A percentile compares a stretch with the other conserved stretches of the same genome.
Conservation (phyloP, 2,888 invertebrate species). For the Aphidius colemani region DNA sequence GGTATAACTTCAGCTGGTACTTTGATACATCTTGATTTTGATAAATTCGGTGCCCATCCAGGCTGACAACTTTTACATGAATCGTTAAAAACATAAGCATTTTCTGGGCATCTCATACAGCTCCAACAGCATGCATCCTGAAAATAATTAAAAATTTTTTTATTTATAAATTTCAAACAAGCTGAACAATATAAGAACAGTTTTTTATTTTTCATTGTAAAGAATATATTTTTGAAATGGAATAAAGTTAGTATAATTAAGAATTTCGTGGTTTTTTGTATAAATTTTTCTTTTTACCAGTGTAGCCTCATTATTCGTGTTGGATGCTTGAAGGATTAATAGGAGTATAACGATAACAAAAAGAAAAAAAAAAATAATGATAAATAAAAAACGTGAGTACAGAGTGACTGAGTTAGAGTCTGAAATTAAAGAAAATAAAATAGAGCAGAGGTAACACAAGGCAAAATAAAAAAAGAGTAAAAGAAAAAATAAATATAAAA, state of each 20-base stretch:
- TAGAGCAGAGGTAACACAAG: slow-evolving; percentile 1
- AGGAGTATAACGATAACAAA: slow-evolving; percentile 13
- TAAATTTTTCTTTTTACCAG: neutral
- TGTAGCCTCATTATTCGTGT: neutral
- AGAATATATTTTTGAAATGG: neutral
- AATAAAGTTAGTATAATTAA: too few species aligned
- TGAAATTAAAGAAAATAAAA: slow-evolving; percentile 11
- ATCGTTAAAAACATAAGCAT: slow-evolving; percentile 67
- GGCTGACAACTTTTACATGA: slow-evolving; percentile 65
- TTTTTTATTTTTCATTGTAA: slow-evolving; percentile 1
- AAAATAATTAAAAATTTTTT: slow-evolving; percentile 15
- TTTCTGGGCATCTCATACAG: slow-evolving; percentile 70
- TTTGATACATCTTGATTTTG: slow-evolving; percentile 64
- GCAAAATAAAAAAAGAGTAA: slow-evolving; percentile 14
- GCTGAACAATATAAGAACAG: neutral
- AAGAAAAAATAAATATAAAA: slow-evolving; percentile 10
- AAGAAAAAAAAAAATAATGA: neutral
- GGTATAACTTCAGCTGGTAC: slow-evolving; percentile 66
- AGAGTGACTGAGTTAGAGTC: neutral
- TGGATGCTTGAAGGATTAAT: slow-evolving; percentile 17
- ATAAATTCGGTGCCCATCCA: slow-evolving; percentile 62
- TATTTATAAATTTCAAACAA: neutral
- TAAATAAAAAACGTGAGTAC: neutral
- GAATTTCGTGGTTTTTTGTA: neutral
- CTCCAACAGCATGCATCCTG: slow-evolving; percentile 73